phyloP scores from a whole-genome alignment of 1,140 invertebrate species.

The Pemphigus obesinymphae region DNA sequence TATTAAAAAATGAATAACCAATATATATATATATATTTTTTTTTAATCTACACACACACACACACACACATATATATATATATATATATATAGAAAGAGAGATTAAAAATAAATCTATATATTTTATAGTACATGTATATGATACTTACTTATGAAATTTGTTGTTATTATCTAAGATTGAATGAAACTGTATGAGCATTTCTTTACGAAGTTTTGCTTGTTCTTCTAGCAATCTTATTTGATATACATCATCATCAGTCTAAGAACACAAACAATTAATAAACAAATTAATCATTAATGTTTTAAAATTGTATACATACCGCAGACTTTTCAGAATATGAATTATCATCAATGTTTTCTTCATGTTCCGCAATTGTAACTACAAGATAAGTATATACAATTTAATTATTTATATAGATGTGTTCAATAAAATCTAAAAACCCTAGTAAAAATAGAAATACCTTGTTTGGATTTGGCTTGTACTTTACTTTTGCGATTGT shows the following conservation, averaged over 20 bases:
- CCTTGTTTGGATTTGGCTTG: slow-evolving; percentile 45
- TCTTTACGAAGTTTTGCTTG: slow-evolving; percentile 43
- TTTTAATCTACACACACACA: no score
- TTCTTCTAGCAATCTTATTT: slow-evolving; percentile 47
- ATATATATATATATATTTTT: no score
- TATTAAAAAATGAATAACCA: no score
- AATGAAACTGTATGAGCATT: slow-evolving; percentile 39
- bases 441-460: slow-evolving; percentile 41
- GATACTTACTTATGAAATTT: slow-evolving; percentile 2
- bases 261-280: not conserved
- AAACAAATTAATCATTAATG: no score
- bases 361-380: slow-evolving; percentile 13
- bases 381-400: no score
- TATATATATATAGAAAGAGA: no score
- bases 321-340: not conserved
- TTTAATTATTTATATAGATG: no score
- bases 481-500: slow-evolving; percentile 30
- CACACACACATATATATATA: no score
- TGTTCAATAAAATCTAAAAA: no score
- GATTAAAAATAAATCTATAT: not conserved
- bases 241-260: slow-evolving; percentile 50
- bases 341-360: not conserved
- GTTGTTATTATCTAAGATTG: slow-evolving; percentile 44
- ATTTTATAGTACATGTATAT: not conserved
- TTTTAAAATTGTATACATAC: no score